phyloP scores from a whole-genome alignment of 2,113 vertebrate genomes.

The Gobius niger region DNA sequence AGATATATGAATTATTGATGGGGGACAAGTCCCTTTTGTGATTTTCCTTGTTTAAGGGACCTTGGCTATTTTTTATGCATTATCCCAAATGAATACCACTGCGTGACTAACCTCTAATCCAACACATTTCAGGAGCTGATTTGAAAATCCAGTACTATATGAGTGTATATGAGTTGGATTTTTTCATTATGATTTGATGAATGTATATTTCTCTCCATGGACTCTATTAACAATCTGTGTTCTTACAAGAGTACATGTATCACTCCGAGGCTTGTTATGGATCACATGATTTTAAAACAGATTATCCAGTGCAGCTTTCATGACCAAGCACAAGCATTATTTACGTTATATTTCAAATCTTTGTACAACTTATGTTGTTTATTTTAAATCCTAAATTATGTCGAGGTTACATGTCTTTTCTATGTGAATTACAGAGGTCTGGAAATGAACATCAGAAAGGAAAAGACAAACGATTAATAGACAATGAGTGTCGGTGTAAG shows the following conservation, averaged over 20 bases:
- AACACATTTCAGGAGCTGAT: not conserved
- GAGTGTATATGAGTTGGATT: not conserved
- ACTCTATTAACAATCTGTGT: too few species aligned
- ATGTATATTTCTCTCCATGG: not conserved
- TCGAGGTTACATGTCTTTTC: not conserved
- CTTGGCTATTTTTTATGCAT: slow-evolving; percentile 25
- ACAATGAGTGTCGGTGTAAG: not conserved
- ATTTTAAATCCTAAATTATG: too few species aligned
- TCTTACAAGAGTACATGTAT: too few species aligned
- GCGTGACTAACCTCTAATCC: not conserved
- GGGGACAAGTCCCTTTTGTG: slow-evolving; percentile 40
- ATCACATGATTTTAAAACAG: not conserved
- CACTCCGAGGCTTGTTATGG: too few species aligned
- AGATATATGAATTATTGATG: slow-evolving; percentile 69
- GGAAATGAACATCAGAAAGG: too few species aligned
- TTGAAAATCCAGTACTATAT: not conserved
- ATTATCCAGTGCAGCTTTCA: not conserved
- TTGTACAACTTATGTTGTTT: too few species aligned
- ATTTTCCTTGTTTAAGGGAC: slow-evolving; percentile 48
- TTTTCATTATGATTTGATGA: not conserved
- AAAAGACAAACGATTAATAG: too few species aligned
- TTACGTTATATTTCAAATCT: too few species aligned
- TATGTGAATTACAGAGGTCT: not conserved
- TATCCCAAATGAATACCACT: slow-evolving; percentile 6
- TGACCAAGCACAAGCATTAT: too few species aligned